Conservation (phyloP, 2,888 invertebrate genomes). For the Mesochorus sp. region DNA sequence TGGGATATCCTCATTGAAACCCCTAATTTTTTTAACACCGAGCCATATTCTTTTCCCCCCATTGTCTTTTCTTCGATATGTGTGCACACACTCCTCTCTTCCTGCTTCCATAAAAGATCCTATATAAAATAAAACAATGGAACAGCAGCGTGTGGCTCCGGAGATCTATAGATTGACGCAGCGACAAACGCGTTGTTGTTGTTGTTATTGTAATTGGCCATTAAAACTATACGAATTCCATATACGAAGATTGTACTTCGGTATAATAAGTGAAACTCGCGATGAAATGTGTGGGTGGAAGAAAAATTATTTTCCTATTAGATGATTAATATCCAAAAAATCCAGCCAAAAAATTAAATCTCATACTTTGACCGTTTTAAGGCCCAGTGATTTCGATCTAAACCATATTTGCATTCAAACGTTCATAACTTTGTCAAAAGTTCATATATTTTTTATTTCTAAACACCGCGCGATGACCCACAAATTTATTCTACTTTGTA, state of each 20-base stretch:
- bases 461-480: no score
- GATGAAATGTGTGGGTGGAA: background rate
- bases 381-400: no score
- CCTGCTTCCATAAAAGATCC: constrained; percentile 51
- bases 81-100: constrained; percentile 30
- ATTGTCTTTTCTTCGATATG: constrained; percentile 49
- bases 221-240: constrained; percentile 45
- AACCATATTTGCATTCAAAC: no score
- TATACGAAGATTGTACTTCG: no score
- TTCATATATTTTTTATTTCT: no score
- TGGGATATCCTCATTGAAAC: constrained; percentile 53
- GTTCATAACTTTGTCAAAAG: no score
- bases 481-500: no score
- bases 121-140: constrained; percentile 54
- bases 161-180: constrained; percentile 35
- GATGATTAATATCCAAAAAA: no score
- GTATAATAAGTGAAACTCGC: constrained; percentile 42
- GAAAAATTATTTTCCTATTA: background rate
- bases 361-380: no score
- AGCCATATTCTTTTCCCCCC: constrained; percentile 31
- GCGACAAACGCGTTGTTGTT: constrained; percentile 18
- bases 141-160: background rate
- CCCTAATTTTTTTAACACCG: constrained; percentile 49
- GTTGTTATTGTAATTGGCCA: constrained; percentile 39
- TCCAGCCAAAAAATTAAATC: no score